These are phyloP conservation scores for Apogon talboti DNA, from an alignment of 2,797 vertebrate species.

Conservation along the genomic window DNA sequence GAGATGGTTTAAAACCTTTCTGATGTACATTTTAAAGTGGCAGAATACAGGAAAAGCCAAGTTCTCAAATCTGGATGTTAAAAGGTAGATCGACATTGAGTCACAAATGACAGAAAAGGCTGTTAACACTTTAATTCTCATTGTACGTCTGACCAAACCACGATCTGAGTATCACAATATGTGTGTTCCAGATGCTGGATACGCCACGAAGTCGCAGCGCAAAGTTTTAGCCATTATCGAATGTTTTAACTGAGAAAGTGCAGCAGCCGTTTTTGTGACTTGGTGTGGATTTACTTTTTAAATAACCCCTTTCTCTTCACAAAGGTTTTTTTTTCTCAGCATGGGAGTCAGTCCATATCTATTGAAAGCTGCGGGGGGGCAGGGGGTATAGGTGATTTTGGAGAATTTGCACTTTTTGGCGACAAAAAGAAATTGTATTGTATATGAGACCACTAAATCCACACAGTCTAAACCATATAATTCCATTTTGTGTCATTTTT, in stretches of 20 bases:
- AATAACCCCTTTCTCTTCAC: conserved; percentile 63
- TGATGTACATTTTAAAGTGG: conserved; percentile 67
- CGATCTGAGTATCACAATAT: conserved; percentile 23
- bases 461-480: conserved; percentile 86
- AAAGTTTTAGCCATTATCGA: neutral
- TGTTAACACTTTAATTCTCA: conserved; percentile 10
- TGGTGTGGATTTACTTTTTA: conserved; percentile 48
- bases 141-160: conserved; percentile 39
- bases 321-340: conserved; percentile 62
- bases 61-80: conserved; percentile 69
- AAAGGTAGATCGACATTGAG: conserved; percentile 34
- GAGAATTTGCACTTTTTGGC: conserved; percentile 88
- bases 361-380: conserved; percentile 74
- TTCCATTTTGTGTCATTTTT: conserved; percentile 82
- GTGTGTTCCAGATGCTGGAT: conserved; percentile 9
- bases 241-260: conserved; percentile 1
- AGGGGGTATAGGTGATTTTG: conserved; percentile 64
- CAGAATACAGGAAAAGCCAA: conserved; percentile 67
- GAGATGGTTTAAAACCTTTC: conserved; percentile 47
- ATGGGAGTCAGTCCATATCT: conserved; percentile 72
- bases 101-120: conserved; percentile 30
- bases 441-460: conserved; percentile 89
- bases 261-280: conserved; percentile 43
- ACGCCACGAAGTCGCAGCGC: conserved; percentile 4
- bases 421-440: conserved; percentile 84